phyloP scores from a whole-genome alignment of 2,113 vertebrate species.

The Rafetus swinhoei region DNA sequence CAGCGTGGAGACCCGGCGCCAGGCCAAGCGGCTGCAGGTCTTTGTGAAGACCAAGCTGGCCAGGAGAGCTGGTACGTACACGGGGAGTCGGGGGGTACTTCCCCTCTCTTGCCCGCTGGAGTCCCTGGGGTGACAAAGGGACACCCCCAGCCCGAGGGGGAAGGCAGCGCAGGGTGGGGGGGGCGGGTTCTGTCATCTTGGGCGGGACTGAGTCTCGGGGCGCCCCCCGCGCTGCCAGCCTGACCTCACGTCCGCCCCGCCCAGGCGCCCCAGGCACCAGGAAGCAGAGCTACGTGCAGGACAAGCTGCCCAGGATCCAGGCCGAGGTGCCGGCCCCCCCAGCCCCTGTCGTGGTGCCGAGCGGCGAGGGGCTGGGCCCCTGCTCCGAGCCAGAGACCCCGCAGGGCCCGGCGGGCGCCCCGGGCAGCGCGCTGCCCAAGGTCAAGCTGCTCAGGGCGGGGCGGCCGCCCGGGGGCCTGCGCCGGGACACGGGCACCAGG shows the following conservation, averaged over 20 bases:
- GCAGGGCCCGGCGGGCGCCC: accelerated
- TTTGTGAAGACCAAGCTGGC: background rate
- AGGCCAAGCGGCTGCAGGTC: background rate
- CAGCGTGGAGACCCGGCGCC: background rate
- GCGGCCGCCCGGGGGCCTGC: background rate
- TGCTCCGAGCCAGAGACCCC: background rate
- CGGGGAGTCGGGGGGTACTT: background rate
- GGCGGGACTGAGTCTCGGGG: too few species aligned
- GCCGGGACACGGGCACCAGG: background rate
- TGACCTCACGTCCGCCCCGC: background rate
- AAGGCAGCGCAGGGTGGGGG: background rate
- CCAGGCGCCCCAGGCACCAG: background rate
- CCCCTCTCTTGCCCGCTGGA: too few species aligned
- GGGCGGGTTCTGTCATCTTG: too few species aligned
- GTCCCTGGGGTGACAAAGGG: background rate
- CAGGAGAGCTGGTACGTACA: background rate
- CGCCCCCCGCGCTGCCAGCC: background rate
- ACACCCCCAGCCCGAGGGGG: too few species aligned
- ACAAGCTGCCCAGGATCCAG: background rate
- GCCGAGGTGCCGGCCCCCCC: background rate
- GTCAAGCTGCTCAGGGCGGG: too few species aligned
- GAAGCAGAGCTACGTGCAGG: background rate
- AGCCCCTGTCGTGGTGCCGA: background rate
- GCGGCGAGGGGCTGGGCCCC: too few species aligned
- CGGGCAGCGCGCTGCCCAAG: background rate